Evolutionary conservation across 2,113 vertebrate genomes (phyloP).

Genomic region (Myrmophylax atrothorax): DNA sequence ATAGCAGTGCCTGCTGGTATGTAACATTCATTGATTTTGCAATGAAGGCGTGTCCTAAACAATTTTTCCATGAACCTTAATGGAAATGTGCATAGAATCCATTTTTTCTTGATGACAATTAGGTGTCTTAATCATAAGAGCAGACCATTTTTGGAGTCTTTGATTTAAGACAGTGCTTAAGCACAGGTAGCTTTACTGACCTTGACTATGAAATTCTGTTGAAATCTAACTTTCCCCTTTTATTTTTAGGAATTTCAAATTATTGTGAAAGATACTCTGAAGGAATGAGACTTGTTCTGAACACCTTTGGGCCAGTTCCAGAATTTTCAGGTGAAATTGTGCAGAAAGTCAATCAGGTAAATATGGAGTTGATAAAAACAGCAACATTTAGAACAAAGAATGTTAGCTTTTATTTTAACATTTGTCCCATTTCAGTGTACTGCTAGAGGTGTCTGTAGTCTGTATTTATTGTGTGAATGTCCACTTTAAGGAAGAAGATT

Average conservation of each 20-base stretch:
- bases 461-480: not conserved
- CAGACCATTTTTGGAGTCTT: not conserved
- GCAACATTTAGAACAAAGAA: not conserved
- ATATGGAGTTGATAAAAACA: not conserved
- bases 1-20: not conserved
- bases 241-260: conserved; percentile 82
- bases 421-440: not conserved
- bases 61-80: not conserved
- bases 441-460: not conserved
- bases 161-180: not conserved
- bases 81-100: not conserved
- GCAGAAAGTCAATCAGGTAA: conserved; percentile 80
- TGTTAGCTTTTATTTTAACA: not conserved
- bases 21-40: not conserved
- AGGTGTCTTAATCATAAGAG: not conserved
- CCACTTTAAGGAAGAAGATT: not conserved
- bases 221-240: not conserved
- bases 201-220: not conserved
- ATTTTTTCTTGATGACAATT: not conserved
- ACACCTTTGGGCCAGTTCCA: conserved; percentile 86
- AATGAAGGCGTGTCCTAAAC: not conserved
- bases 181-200: not conserved
- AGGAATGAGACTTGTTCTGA: conserved; percentile 82
- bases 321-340: conserved; percentile 82
- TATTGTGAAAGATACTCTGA: conserved; percentile 87